A percentile compares a stretch with the other conserved stretches of the same genome.
phyloP scores from a whole-genome alignment of 2,113 vertebrate genomes.

The Glareola pratincola region DNA sequence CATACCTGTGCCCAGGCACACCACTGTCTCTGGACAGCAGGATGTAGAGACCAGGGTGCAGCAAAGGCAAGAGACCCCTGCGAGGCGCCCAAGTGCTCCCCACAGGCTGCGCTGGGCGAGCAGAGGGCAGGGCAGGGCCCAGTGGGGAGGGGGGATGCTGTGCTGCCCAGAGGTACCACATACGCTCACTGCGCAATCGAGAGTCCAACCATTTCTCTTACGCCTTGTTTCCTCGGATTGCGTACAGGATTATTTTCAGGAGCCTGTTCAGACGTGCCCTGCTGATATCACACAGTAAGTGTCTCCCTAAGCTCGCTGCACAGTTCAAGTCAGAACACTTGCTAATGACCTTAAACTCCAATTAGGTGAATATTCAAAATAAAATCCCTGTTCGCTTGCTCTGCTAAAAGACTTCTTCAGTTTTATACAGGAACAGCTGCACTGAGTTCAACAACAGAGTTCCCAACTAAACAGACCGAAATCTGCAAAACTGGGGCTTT shows the following conservation, averaged over 20 bases:
- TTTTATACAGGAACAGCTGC: neutral
- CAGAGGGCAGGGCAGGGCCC: neutral
- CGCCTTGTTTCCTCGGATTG: fast-evolving
- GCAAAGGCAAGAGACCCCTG: neutral
- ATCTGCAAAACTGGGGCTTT: neutral
- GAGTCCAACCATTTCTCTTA: neutral
- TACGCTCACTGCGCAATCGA: neutral
- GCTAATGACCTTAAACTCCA: neutral
- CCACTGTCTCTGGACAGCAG: fast-evolving
- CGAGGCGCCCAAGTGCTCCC: neutral
- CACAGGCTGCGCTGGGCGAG: fast-evolving
- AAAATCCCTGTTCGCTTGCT: neutral
- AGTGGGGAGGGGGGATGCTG: fast-evolving
- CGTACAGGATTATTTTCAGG: neutral
- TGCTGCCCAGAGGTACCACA: neutral
- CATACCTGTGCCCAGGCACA: neutral
- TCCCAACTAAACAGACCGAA: neutral
- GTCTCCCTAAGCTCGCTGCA: neutral
- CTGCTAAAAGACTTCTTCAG: neutral
- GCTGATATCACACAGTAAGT: neutral
- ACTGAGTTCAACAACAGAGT: neutral
- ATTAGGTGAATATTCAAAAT: neutral
- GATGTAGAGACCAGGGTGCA: fast-evolving
- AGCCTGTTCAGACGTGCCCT: neutral
- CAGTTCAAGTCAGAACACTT: neutral